Base-by-base conservation (phyloP, 1,140 invertebrate genomes). In the Rhyacophila brunnea region DNA sequence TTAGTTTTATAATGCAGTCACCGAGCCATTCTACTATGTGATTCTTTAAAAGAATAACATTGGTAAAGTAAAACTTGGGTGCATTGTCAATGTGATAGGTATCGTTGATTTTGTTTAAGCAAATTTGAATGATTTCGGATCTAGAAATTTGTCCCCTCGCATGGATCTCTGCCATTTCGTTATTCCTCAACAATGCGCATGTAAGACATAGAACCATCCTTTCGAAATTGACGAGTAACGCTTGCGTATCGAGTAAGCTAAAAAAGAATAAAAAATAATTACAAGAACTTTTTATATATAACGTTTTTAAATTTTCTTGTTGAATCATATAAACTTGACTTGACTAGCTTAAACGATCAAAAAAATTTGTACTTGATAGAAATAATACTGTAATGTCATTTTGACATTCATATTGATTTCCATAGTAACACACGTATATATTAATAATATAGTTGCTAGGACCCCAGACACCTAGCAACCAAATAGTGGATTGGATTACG, bases 181-280 rank as follows among this genome's bases (percentile, higher is more conserved):
- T 34, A n/a, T 59, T 59, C 51, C 57, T 60, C 7, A 18, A 43
- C 32, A 58, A 43, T 15, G 58, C 28, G 2, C 50, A 44, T 17
- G 60, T 40, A 23, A 64, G 40, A 32, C 43, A 53, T 13, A 53
- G 9, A 14, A 54, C 50, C 53, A 64, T 58, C 19, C 54, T 52
- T 54, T 64, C 58, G 44, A 52, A 64, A 50, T 64, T 64, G 1
- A 44, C 40, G 2, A 60, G n/a, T 44, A 64, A 32, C 2, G 38
- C 49, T 58, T 60, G 44, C 1, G 49, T 36, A 34, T 64, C 58
- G 2, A 38, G 28, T 20, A 53, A 32, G 14, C 62, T 64, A 40
- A 35, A 64, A 64, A 46, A 57, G 23, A 55, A 54, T 34, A 34
- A 18, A 54, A 28, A 28, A 28, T 9, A 28, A n/a, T n/a, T n/a